Base-by-base conservation (phyloP, 2,888 invertebrate species). In the Dioctria rufipes region DNA sequence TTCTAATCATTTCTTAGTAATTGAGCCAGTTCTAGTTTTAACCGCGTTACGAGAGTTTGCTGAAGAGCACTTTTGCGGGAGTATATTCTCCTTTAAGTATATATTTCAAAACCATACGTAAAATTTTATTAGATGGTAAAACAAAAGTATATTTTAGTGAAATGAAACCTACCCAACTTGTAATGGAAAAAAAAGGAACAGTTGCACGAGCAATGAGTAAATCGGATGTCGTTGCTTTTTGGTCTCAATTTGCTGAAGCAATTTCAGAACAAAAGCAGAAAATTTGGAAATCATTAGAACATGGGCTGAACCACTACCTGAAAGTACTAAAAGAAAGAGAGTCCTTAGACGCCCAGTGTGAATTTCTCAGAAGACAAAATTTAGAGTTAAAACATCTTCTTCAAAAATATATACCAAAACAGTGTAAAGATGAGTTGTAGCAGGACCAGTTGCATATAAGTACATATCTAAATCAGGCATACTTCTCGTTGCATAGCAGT, bases 11-110 rank as follows among this genome's bases (percentile, higher is more conserved):
- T 89, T 90, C 60, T 87, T 94, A 78, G 91, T 92, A 84, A 93
- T 95, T 83, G 93, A 93, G 85, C 91, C 93, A 0, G 91, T 92
- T 82, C 92, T 93, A 84, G 93, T 94, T 0, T 88, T 94, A 73
- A 92, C 91, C 40, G 93, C 93, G 2, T 87, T 95, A 54, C 91
- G 91, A 80, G 92, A 93, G 83, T 94, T 94, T 84, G 91, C 93
- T 82, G 84, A 85, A 83, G 88, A 5, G 82, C 89, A 83, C 89
- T 61, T 42, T 13, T 71, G 49, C 11, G 54, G 81, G 80, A 80
- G 80, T 66, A 11, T 80, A 13, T 39, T 58, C 78, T 80, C 84
- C 83, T 78, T 67, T 86, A 86, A 11, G 25, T 63, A 63, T 3
- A 37, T 37, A 25, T 37, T 11, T 11, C 1, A 46, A 46, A 46